Percentiles rank a stretch among this genome's conserved stretches.
Evolutionary conservation across 2,113 vertebrate genomes (phyloP).

Genomic region (Papio anubis): DNA sequence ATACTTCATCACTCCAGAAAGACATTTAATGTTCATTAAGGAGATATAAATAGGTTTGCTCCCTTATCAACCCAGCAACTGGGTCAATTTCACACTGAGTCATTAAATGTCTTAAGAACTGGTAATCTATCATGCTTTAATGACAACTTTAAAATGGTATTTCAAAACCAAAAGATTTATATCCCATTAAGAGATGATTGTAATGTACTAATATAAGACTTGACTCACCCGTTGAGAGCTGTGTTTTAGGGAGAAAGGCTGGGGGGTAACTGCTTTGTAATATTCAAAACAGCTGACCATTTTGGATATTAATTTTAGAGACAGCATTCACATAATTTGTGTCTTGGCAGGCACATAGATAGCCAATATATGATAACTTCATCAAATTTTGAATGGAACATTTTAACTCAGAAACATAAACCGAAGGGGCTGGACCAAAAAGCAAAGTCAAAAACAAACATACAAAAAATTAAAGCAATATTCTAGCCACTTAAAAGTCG

Average conservation of each 20-base stretch:
- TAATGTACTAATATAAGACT: conserved; percentile 69
- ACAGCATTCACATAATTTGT: not conserved
- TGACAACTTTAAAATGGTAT: conserved; percentile 77
- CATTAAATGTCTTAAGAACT: conserved; percentile 77
- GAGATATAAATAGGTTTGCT: conserved; percentile 75
- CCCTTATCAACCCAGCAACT: conserved; percentile 72
- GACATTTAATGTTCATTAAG: conserved; percentile 77
- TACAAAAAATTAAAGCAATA: not conserved
- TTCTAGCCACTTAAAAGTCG: not conserved
- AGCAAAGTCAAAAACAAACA: not conserved
- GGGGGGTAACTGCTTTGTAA: not conserved
- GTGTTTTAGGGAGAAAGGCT: not conserved
- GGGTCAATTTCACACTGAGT: conserved; percentile 75
- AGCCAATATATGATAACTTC: not conserved
- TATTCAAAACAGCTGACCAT: conserved; percentile 24
- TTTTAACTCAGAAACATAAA: not conserved
- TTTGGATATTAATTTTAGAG: not conserved
- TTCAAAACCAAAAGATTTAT: conserved; percentile 79
- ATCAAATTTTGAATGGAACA: not conserved
- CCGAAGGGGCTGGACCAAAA: not conserved
- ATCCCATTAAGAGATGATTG: conserved; percentile 71
- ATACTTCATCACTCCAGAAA: conserved; percentile 62
- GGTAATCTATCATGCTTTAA: conserved; percentile 73
- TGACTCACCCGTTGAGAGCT: conserved; percentile 49
- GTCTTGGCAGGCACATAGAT: not conserved